phyloP scores from a whole-genome alignment of 2,888 invertebrate species.

The Cheilosia pagana region DNA sequence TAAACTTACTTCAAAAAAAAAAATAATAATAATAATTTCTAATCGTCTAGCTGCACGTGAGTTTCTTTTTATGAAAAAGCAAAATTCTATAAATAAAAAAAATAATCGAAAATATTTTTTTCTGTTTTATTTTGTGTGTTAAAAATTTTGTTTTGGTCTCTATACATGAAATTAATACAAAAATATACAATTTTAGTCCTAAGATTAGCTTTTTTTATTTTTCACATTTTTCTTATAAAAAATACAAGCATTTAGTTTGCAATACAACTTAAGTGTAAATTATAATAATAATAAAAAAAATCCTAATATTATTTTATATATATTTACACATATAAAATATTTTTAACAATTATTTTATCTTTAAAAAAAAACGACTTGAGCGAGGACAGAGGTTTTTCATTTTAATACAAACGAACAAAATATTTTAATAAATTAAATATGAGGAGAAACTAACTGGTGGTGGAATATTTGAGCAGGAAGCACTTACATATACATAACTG shows the following conservation, averaged over 20 bases:
- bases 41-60: conserved; percentile 38
- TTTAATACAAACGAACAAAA: conserved; percentile 20
- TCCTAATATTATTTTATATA: conserved; percentile 57
- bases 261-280: conserved; percentile 60
- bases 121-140: conserved; percentile 23
- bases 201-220: conserved; percentile 37
- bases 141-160: conserved; percentile 62
- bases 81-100: conserved; percentile 30
- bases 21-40: not conserved
- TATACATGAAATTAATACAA: conserved; percentile 71
- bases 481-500: not conserved
- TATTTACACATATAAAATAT: conserved; percentile 69
- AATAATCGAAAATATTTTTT: conserved; percentile 12
- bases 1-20: not conserved
- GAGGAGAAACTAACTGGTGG: conserved; percentile 45
- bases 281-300: conserved; percentile 32
- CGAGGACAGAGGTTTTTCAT: conserved; percentile 65
- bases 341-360: conserved; percentile 72
- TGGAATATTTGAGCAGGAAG: conserved; percentile 58
- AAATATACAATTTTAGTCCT: conserved; percentile 69
- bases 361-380: conserved; percentile 55
- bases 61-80: not conserved
- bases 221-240: conserved; percentile 20
- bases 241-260: conserved; percentile 61
- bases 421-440: conserved; percentile 46